Evolutionary conservation across 2,888 invertebrate species (phyloP).

Genomic region (Acanthosepion esculentum): DNA sequence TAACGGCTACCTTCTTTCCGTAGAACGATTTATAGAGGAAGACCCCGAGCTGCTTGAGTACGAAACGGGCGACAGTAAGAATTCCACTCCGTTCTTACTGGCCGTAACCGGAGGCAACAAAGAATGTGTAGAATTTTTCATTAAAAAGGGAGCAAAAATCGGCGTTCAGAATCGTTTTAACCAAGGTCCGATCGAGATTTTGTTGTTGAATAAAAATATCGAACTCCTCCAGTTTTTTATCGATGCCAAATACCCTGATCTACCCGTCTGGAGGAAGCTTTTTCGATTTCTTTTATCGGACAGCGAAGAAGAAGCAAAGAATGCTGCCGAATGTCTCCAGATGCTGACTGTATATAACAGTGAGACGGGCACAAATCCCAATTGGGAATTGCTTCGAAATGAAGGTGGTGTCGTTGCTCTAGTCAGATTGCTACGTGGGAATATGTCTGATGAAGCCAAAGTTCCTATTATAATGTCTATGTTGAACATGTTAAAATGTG

Average conservation of each 20-base stretch:
- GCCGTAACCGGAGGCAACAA: slow-evolving; percentile 68
- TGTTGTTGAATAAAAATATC: slow-evolving; percentile 67
- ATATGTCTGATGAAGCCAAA: slow-evolving; percentile 66
- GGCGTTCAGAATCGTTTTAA: slow-evolving; percentile 67
- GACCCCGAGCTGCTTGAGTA: slow-evolving; percentile 70
- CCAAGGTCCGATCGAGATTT: slow-evolving; percentile 73
- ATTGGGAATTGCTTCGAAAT: slow-evolving; percentile 67
- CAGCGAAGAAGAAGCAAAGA: slow-evolving; percentile 68
- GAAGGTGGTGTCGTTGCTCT: slow-evolving; percentile 68
- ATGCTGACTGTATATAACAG: slow-evolving; percentile 60
- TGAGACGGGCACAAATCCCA: slow-evolving; percentile 55
- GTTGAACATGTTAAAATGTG: slow-evolving; percentile 65
- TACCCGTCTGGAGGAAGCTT: slow-evolving; percentile 72
- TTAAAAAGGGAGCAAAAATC: slow-evolving; percentile 69
- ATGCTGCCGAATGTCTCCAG: slow-evolving; percentile 67
- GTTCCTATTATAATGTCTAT: slow-evolving; percentile 67
- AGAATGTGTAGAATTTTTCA: slow-evolving; percentile 69
- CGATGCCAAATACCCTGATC: slow-evolving; percentile 60
- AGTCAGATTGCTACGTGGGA: slow-evolving; percentile 68
- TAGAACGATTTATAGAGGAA: slow-evolving; percentile 71
- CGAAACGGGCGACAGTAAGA: slow-evolving; percentile 70
- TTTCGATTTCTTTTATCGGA: slow-evolving; percentile 68
- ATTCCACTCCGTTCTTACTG: slow-evolving; percentile 72
- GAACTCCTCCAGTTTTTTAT: slow-evolving; percentile 69
- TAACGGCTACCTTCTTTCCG: slow-evolving; percentile 71